Evolutionary conservation across 2,113 vertebrate genomes (phyloP), one percentile per base, ranked within the genome.

Genomic region (Lepidothrix coronata): DNA sequence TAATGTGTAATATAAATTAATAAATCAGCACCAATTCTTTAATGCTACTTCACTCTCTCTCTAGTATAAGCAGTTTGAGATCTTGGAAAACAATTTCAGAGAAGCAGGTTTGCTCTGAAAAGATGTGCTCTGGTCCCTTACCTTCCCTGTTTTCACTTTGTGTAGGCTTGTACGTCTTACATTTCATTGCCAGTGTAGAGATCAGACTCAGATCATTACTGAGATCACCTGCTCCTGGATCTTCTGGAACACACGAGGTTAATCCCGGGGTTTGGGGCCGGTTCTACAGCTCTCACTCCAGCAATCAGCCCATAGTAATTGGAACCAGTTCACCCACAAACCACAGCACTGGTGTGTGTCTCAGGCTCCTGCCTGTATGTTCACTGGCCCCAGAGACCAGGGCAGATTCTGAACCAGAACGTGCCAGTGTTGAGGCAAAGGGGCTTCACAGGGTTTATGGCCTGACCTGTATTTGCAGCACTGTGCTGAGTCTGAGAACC

Each of bases 241-340:
- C 37, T 78, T 31, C 46, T 78, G 96, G 85, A 82, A 5, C 66
- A 37, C 20, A 41, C 0, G 8, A 75, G 87, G 73, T 85, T 92
- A 71, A 71, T 68, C 48, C 5, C 1, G 62, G 61, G 67, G 51
- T 93, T 73, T 75, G 78, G 80, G 85, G 79, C 70, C 52, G 39
- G 77, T 80, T 81, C 66, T 88, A 0, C 85, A 93, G 92, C 86
- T 97, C 85, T 92, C 89, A 74, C 82, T 83, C 71, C 48, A 73
- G 93, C 88, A 63, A 54, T 91, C 85, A 94, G 79, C 90, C 12
- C 62, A 5, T 14, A 51, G 85, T 86, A 91, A 95, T 85, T 94
- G 95, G 92, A 96, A 91, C 85, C 95, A 93, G 85, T 91, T 96
- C 95, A 65, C 95, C 92, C 92, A 59, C 95, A 95, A 96, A 95